Evolutionary conservation across 2,797 vertebrate genomes (phyloP), one percentile per base, ranked within the genome.

Genomic region (Muraenolepis orangiensis): DNA sequence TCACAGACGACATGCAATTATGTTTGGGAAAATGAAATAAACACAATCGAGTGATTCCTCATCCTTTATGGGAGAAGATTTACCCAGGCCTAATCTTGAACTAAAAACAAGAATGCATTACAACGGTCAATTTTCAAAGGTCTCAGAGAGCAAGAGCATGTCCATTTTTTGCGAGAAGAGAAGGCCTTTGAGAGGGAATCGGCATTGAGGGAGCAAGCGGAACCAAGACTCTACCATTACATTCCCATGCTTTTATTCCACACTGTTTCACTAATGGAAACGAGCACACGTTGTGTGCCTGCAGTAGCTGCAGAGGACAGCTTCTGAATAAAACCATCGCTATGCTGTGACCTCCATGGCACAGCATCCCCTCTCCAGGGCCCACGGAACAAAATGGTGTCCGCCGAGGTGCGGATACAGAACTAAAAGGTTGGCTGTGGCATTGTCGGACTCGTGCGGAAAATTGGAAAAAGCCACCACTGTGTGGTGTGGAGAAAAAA

Each of bases 211-310:
- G 66, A 31, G 29, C 61, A 14, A 66, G 66, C 13, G 29, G 6
- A 14, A 29, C 12, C 28, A 1, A 31, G 30, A 67, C 28, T 26
- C 8, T 66, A 6, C 0, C 66, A 30, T 13, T 67, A 10, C 66
- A 31, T 31, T 30, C 66, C 11, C 26, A 67, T 18, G 66, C 66
- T 67, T 30, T 67, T 31, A 67, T 67, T 67, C 66, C 66, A 67
- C 66, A 31, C 66, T 67, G 66, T 31, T 67, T 29, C 66, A 67
- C 66, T 67, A 67, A 67, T 31, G 66, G 29, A 30, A 30, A 31
- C 66, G 6, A 31, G 66, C 6, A 67, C 28, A 31, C 16, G 14
- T n/a, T n/a, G n/a, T n/a, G n/a, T n/a, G 16, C 18, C 29, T 30
- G 14, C 66, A 16, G 28, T 18, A 28, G 29, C 28, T 67, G n/a